Percentiles rank a stretch among this genome's conserved stretches.
Conservation (phyloP, 2,113 vertebrate species). For the Amia ocellicauda region DNA sequence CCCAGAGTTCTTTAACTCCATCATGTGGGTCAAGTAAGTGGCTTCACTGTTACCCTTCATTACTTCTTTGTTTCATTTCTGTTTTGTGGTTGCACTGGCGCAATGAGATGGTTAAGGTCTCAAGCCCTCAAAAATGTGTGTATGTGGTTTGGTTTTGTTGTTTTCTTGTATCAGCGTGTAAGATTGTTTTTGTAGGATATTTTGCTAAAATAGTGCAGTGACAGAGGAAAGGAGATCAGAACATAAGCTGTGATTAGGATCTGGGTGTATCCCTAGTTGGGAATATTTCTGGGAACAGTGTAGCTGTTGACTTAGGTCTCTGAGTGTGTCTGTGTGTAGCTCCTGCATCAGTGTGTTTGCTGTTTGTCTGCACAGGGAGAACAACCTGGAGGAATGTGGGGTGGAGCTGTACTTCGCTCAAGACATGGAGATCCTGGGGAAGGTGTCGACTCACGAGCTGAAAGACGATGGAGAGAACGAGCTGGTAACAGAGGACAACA, state of each 20-base stretch:
- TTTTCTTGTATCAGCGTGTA: background rate
- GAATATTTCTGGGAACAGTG: no score
- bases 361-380: conserved; percentile 68
- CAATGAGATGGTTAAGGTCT: no score
- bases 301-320: no score
- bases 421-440: conserved; percentile 98
- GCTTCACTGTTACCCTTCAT: rapidly evolving
- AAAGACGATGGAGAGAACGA: conserved; percentile 90
- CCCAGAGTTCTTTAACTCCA: conserved; percentile 97
- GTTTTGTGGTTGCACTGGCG: no score
- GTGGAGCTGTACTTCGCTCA: conserved; percentile 96
- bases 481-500: conserved; percentile 91
- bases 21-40: conserved; percentile 97
- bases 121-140: no score
- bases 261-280: no score
- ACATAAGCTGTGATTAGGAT: no score
- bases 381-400: conserved; percentile 90
- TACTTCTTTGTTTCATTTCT: background rate
- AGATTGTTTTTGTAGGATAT: background rate
- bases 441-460: conserved; percentile 92
- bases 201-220: no score
- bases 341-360: background rate
- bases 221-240: no score
- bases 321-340: conserved; percentile 18
- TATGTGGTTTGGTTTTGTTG: background rate